phyloP scores from a whole-genome alignment of 2,113 vertebrate species.

The Arothron firmamentum region DNA sequence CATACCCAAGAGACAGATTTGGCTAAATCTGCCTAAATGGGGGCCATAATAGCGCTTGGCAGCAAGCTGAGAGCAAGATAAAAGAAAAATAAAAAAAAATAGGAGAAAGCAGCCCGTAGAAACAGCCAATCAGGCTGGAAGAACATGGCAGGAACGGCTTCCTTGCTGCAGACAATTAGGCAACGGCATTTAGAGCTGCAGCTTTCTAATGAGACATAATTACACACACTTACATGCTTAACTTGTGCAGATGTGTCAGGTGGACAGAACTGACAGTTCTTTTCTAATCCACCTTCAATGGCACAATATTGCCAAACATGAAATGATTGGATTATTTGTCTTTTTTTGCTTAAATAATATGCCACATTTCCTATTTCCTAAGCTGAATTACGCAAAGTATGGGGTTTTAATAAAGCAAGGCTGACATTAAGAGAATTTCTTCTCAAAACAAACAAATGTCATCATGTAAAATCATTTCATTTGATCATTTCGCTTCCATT shows the following conservation, averaged over 20 bases:
- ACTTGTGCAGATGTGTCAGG: conserved; percentile 5
- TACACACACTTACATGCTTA: conserved; percentile 3
- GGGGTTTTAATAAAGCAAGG: too few species aligned
- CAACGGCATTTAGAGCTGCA: conserved; percentile 5
- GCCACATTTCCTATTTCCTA: too few species aligned
- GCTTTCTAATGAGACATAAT: conserved; percentile 35
- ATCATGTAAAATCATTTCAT: too few species aligned
- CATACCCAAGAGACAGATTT: too few species aligned
- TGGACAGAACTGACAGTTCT: conserved; percentile 18
- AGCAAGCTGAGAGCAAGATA: conserved; percentile 31
- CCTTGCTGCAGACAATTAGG: conserved; percentile 24
- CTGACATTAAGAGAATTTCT: too few species aligned
- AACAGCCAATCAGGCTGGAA: conserved; percentile 19
- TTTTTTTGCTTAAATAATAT: too few species aligned
- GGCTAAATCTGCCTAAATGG: conserved; percentile 22
- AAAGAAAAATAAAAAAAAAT: neutral
- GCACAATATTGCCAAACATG: too few species aligned
- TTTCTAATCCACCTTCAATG: neutral
- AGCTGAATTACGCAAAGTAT: too few species aligned
- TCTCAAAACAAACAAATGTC: too few species aligned
- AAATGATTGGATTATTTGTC: too few species aligned
- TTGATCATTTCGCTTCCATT: too few species aligned
- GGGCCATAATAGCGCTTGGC: conserved; percentile 29
- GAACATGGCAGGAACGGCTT: conserved; percentile 19
- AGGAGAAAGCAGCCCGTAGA: conserved; percentile 15